Base-by-base conservation (phyloP, 2,113 vertebrate genomes). In the Pyxicephalus adspersus region DNA sequence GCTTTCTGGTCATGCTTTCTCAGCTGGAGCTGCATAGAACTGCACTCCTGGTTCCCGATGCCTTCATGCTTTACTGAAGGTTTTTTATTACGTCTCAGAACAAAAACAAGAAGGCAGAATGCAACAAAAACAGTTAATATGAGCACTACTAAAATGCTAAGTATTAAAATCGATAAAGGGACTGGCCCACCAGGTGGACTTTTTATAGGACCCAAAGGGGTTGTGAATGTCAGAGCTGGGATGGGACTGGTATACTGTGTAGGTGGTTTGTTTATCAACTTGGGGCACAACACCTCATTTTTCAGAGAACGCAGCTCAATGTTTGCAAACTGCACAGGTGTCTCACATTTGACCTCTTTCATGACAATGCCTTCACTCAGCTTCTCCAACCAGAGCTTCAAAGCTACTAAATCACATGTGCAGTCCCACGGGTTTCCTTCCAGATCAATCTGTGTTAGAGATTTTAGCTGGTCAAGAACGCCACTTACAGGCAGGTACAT, bases 371-470 rank as follows among this genome's bases (percentile, higher is more conserved):
- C 97, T 0, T 97, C 96, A 15, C 89, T 94, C 57, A 98, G 88
- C 85, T 96, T 98, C 86, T 98, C 97, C 34, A 99, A 91, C 98
- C 98, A 99, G 50, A 99, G 93, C 84, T 99, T 99, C 77, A 99
- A 90, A 76, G 97, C 94, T 55, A 99, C 96, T 85, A 99, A 91
- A 91, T 99, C 97, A 76, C 98, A 99, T 29, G 97, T 96, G 86
- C 98, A 99, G 88, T 99, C 98, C 98, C 98, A 99, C 0, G 98
- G 98, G 85, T 99, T 99, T 74, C 96, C 98, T 84, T 98, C 97
- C 80, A 99, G 87, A 90, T 99, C 98, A 81, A 99, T 97, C 63
- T 99, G 98, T 11, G 95, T 96, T 45, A 98, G 89, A 23, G 98
- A 93, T 61, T 92, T 94, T 72, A 99, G 91, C 90, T 99, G 97